Base-by-base conservation (phyloP, 2,797 vertebrate species). In the Oreonectes daqikongensis region DNA sequence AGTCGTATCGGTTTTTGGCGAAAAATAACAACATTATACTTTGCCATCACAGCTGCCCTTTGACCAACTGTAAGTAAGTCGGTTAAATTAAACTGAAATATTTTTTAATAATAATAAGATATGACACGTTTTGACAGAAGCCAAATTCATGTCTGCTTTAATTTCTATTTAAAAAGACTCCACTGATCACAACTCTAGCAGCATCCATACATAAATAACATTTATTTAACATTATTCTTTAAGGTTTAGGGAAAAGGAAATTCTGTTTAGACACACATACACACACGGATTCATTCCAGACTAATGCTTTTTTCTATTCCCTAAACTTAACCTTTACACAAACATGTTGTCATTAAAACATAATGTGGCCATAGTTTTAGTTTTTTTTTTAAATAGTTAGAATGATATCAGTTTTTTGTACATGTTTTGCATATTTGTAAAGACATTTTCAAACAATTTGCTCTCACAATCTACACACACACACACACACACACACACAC, bases 21-120 rank as follows among this genome's bases (percentile, higher is more conserved):
- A 82, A 92, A 88, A 92, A 90, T 88, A 83, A 52, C 35, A 78
- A 82, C 82, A 85, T 91, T 92, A 82, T 91, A 50, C 40, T 42
- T 2, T 66, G 75, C 80, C 69, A 86, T 89, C 89, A 91, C 87
- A 86, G 86, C 85, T 86, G 75, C 87, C 86, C 44, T 46, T 32
- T 28, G n/a, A 26, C 42, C 66, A 42, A 68, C 42, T 64, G 35
- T 15, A 42, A 2, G 0, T 53, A 26, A 61, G 20, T 20, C 2
- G 22, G 14, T 46, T 24, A 44, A 40, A 32, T 46, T 57, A 9
- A 18, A 20, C 48, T 20, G 18, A 4, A 26, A 11, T 22, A 7
- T 14, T 22, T 26, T 55, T 46, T 10, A 6, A 59, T 2, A 14
- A 14, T 42, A 42, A 57, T 32, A 5, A 52, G 4, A 48, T 60